These are phyloP conservation scores for Brachypteracias leptosomus DNA, from an alignment of 2,113 vertebrate species.

Conservation along the genomic window DNA sequence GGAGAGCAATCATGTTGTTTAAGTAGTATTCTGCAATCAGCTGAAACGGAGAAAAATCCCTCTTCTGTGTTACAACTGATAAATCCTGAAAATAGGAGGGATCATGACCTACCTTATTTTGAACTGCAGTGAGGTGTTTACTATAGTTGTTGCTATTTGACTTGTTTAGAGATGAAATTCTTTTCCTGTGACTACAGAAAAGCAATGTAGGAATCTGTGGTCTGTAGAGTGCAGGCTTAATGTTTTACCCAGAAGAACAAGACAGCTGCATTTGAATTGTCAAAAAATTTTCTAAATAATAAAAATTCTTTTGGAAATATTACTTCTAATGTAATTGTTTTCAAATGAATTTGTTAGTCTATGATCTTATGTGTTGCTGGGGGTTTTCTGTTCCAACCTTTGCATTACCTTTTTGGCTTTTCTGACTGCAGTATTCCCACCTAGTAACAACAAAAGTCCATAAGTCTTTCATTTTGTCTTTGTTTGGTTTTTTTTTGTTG, in stretches of 20 bases:
- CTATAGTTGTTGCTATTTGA: not conserved
- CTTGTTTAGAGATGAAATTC: not conserved
- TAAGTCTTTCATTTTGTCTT: not conserved
- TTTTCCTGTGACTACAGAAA: not conserved
- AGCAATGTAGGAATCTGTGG: not conserved
- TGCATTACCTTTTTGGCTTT: not conserved
- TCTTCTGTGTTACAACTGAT: not conserved
- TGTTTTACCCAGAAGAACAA: not conserved
- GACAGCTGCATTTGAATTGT: not conserved
- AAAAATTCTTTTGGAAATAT: not conserved
- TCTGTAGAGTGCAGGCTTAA: not conserved
- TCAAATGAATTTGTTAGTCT: not conserved
- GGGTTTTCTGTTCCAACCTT: not conserved
- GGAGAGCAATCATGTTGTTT: not conserved
- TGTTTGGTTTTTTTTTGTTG: no score
- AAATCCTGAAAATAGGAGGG: not conserved
- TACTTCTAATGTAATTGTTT: not conserved
- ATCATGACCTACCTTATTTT: not conserved
- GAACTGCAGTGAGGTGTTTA: not conserved
- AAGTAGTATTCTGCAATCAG: not conserved
- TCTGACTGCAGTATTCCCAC: not conserved
- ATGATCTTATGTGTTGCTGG: not conserved
- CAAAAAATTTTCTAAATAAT: not conserved
- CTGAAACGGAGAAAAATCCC: not conserved
- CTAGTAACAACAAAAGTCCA: not conserved